Evolutionary conservation across 1,140 invertebrate genomes (phyloP).

Genomic region (Zaprionus tsacasi): DNA sequence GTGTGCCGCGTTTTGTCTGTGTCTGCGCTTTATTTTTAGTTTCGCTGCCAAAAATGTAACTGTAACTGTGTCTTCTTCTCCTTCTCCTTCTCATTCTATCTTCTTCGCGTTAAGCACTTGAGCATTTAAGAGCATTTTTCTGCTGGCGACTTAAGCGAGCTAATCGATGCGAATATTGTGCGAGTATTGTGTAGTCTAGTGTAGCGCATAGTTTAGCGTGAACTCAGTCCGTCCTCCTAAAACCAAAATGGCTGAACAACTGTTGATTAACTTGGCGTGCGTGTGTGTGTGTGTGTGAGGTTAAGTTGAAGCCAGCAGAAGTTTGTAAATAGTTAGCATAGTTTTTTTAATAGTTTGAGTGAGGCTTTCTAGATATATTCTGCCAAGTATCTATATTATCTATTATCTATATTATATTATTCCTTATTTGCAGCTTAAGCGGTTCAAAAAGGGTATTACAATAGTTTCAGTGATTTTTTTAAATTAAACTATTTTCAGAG

Average conservation of each 20-base stretch:
- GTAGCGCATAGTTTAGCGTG: neutral
- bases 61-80: constrained; percentile 13
- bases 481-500: too few species aligned
- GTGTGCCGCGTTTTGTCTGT: constrained; percentile 39
- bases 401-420: too few species aligned
- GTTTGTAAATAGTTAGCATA: too few species aligned
- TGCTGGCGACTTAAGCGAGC: constrained; percentile 22
- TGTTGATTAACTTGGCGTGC: neutral
- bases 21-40: constrained; percentile 49
- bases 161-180: constrained; percentile 34
- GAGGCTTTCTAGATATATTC: too few species aligned
- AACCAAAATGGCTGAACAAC: neutral
- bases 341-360: too few species aligned
- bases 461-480: too few species aligned
- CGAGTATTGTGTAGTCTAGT: neutral
- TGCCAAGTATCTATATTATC: too few species aligned
- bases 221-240: too few species aligned
- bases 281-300: neutral
- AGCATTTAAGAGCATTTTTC: constrained; percentile 37
- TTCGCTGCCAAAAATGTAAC: constrained; percentile 53
- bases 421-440: too few species aligned
- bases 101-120: constrained; percentile 33
- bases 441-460: too few species aligned
- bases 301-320: neutral
- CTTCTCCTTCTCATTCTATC: constrained; percentile 26